Conservation (phyloP, 2,113 vertebrate species). For the Rynchops niger region DNA sequence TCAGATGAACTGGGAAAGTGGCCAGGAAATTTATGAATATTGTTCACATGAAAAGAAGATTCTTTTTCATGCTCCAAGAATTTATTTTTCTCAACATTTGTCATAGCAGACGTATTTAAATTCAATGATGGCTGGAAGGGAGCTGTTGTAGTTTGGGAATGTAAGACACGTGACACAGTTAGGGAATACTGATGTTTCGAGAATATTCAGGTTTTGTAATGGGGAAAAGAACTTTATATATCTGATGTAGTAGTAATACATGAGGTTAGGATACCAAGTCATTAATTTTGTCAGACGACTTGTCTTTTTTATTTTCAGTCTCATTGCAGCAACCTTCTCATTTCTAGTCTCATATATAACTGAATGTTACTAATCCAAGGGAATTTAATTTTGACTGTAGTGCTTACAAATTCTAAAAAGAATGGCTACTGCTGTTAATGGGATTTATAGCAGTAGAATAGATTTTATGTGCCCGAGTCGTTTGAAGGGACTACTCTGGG, state of each 20-base stretch:
- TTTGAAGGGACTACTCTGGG: neutral
- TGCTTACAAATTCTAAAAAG: constrained; percentile 13
- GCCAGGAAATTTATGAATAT: neutral
- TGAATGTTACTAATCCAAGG: neutral
- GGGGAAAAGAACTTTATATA: neutral
- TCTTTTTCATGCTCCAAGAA: neutral
- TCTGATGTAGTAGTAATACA: neutral
- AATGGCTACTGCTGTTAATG: neutral
- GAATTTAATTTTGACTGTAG: neutral
- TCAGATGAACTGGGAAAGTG: neutral
- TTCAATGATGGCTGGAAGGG: neutral
- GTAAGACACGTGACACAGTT: neutral
- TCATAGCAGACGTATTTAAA: neutral
- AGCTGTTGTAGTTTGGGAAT: neutral
- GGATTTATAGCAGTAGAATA: neutral
- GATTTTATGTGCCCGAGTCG: neutral
- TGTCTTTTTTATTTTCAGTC: neutral
- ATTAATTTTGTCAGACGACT: neutral
- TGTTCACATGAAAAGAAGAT: neutral
- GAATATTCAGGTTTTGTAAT: neutral
- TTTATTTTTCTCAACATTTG: constrained; percentile 4
- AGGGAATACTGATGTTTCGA: neutral
- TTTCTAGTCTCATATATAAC: constrained; percentile 35
- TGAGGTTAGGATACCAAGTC: neutral
- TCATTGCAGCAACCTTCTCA: neutral